Percentiles rank a stretch among this genome's conserved stretches.
phyloP scores from a whole-genome alignment of 1,140 invertebrate species.

The Mylabris phalerata region DNA sequence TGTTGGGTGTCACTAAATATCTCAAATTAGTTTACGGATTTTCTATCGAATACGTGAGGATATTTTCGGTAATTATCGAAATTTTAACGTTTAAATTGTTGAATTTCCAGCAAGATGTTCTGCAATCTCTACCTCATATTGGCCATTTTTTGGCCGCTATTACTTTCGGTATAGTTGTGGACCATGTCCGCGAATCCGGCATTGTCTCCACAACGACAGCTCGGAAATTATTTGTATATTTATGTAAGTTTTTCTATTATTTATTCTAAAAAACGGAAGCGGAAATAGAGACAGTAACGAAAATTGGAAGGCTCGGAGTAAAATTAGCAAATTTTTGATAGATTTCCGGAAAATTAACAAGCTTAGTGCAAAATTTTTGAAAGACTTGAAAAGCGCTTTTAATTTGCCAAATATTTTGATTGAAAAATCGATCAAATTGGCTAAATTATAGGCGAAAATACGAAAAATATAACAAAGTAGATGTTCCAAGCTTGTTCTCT shows the following conservation, averaged over 20 bases:
- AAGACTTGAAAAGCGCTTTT: too few relatives aligned
- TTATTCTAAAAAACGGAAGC: background rate
- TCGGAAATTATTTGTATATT: constrained; percentile 53
- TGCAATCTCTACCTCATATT: constrained; percentile 51
- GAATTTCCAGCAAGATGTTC: constrained; percentile 46
- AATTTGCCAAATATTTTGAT: too few relatives aligned
- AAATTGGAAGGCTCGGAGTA: too few relatives aligned
- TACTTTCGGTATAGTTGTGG: constrained; percentile 50
- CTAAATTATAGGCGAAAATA: too few relatives aligned
- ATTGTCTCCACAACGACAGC: constrained; percentile 54
- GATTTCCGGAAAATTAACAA: too few relatives aligned
- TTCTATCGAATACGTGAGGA: constrained; percentile 48
- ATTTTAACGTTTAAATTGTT: background rate
- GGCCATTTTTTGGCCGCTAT: constrained; percentile 53
- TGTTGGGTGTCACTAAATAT: constrained; percentile 53
- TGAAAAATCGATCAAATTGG: too few relatives aligned
- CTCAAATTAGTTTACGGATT: constrained; percentile 54
- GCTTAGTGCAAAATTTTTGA: too few relatives aligned
- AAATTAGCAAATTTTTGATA: too few relatives aligned
- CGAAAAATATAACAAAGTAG: too few relatives aligned
- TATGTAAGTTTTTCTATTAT: constrained; percentile 41
- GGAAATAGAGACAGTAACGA: too few relatives aligned
- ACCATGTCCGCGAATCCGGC: constrained; percentile 49
- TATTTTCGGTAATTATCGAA: background rate
- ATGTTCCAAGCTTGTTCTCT: too few relatives aligned